Evolutionary conservation across 2,797 vertebrate genomes (phyloP).

Genomic region (Dermochelys coriacea): DNA sequence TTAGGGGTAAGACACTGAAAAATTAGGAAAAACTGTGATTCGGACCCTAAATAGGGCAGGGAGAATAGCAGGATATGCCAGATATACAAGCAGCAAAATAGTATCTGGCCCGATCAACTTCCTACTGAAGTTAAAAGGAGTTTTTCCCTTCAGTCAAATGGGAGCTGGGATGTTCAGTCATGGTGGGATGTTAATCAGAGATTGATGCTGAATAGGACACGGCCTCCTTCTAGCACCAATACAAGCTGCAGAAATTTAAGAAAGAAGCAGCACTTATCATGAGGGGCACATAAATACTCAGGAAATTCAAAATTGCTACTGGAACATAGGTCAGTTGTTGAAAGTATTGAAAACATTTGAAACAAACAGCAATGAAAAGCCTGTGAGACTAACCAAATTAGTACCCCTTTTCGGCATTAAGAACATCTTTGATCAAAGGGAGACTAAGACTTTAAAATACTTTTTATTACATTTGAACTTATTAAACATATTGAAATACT

Average conservation of each 20-base stretch:
- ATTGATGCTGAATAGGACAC: accelerated
- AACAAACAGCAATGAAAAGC: background rate
- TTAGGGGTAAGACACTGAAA: background rate
- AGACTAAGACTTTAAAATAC: background rate
- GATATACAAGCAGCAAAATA: background rate
- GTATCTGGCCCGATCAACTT: background rate
- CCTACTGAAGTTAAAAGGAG: background rate
- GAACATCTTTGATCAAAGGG: slow-evolving; percentile 18
- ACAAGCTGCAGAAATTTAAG: background rate
- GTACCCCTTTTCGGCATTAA: background rate
- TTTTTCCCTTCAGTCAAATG: background rate
- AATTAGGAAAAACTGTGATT: background rate
- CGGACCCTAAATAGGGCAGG: background rate
- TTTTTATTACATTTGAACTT: slow-evolving; percentile 41
- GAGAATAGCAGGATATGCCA: accelerated
- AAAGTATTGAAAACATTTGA: background rate
- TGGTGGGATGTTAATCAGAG: background rate
- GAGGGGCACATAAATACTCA: background rate
- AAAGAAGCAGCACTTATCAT: background rate
- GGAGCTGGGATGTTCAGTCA: background rate
- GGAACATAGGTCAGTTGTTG: background rate
- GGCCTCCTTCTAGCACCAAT: background rate
- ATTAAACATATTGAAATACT: slow-evolving; percentile 2
- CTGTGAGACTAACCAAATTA: background rate
- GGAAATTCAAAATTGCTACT: background rate